Percentiles rank a stretch among this genome's conserved stretches.
These are phyloP conservation scores for Phoeniculus purpureus DNA, from an alignment of 2,797 vertebrate genomes.

Conservation along the genomic window DNA sequence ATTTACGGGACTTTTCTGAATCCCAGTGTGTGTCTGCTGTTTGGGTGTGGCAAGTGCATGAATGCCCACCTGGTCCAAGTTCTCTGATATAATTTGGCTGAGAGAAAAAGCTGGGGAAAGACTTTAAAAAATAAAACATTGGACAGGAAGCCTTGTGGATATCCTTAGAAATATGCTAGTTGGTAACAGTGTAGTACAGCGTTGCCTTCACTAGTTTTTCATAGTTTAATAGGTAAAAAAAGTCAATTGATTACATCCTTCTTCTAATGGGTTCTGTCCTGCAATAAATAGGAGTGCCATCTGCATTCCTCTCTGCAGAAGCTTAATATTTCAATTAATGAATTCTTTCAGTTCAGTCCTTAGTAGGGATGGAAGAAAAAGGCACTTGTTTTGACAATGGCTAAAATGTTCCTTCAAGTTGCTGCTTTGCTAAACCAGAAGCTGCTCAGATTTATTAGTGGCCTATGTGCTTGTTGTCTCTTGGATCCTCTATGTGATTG, in stretches of 20 bases:
- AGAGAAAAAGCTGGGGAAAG: not conserved
- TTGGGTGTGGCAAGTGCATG: constrained; percentile 63
- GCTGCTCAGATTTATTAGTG: not conserved
- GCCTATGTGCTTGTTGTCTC: not conserved
- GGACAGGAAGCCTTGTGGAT: not conserved
- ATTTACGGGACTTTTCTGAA: constrained; percentile 32
- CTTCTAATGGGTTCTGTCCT: not conserved
- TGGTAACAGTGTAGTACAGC: not conserved
- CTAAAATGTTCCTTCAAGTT: not conserved
- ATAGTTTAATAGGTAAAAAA: not conserved
- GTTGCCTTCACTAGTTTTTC: not conserved
- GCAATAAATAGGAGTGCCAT: not conserved
- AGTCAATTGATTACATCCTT: not conserved
- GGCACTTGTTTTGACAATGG: not conserved
- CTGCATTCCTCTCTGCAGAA: not conserved
- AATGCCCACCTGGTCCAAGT: constrained; percentile 1
- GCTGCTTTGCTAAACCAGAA: not conserved
- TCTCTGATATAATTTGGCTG: not conserved
- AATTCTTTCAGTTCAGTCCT: not conserved
- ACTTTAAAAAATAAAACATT: not conserved
- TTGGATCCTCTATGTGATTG: not conserved
- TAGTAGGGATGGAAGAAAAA: not conserved
- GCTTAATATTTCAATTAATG: not conserved
- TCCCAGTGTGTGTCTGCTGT: constrained; percentile 25
- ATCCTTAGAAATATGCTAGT: not conserved